phyloP scores from a whole-genome alignment of 2,888 invertebrate genomes.

The Ctena decussata region DNA sequence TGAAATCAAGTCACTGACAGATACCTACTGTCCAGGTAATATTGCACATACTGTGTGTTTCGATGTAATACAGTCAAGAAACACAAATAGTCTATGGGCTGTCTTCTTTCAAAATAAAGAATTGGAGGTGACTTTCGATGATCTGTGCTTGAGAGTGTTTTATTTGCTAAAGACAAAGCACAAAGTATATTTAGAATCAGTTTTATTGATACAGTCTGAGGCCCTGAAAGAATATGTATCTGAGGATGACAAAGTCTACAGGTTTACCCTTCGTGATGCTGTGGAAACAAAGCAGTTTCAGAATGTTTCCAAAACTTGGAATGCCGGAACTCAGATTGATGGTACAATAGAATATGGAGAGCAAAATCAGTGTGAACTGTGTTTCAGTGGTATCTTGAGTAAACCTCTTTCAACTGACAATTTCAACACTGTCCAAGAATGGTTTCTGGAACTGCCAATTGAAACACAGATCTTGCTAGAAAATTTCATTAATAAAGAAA shows the following conservation, averaged over 20 bases:
- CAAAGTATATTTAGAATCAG: slow-evolving; percentile 16
- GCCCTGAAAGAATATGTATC: neutral
- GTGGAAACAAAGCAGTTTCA: slow-evolving; percentile 18
- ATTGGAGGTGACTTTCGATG: slow-evolving; percentile 9
- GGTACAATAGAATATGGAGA: neutral
- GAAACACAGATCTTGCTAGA: slow-evolving; percentile 32
- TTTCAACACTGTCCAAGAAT: slow-evolving; percentile 29
- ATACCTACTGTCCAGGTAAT: slow-evolving; percentile 22
- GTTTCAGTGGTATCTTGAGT: neutral
- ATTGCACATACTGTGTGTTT: slow-evolving; percentile 20
- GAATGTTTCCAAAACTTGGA: neutral
- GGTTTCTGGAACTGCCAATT: slow-evolving; percentile 37
- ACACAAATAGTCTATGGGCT: slow-evolving; percentile 23
- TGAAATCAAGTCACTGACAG: slow-evolving; percentile 19
- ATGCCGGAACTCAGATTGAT: slow-evolving; percentile 1
- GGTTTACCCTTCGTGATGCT: slow-evolving; percentile 25
- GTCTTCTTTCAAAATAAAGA: neutral
- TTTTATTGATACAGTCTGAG: neutral
- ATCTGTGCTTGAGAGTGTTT: slow-evolving; percentile 19
- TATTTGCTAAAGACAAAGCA: slow-evolving; percentile 21
- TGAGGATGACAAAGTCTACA: neutral
- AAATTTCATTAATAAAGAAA: slow-evolving; percentile 23
- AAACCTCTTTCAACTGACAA: slow-evolving; percentile 11
- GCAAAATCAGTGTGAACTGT: neutral
- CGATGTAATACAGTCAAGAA: slow-evolving; percentile 27